Percentiles rank a stretch among this genome's conserved stretches.
Evolutionary conservation across 2,888 invertebrate species (phyloP).

Genomic region (Cecidostiba fungosa): DNA sequence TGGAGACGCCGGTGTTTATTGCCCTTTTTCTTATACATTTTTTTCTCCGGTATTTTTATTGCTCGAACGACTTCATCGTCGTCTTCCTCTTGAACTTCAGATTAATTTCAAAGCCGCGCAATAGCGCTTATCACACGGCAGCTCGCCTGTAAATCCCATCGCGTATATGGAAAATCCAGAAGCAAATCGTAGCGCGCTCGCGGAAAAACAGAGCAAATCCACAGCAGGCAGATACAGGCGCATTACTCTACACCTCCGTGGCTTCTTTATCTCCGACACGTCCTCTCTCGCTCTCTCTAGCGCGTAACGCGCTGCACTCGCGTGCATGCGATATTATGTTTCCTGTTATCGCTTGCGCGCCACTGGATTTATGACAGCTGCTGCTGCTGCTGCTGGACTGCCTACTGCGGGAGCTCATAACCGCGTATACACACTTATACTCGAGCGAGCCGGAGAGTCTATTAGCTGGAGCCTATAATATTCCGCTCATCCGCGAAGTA

Average conservation of each 20-base stretch:
- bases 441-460: conserved; percentile 13
- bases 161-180: background rate
- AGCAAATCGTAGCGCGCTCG: background rate
- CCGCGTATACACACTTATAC: background rate
- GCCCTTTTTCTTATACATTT: background rate
- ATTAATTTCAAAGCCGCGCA: background rate
- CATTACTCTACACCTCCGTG: conserved; percentile 21
- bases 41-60: background rate
- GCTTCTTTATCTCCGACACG: conserved; percentile 16
- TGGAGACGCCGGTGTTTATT: conserved; percentile 2
- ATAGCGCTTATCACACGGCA: background rate
- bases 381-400: background rate
- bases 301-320: conserved; percentile 38
- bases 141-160: background rate
- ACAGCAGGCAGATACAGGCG: background rate
- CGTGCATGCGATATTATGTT: conserved; percentile 54
- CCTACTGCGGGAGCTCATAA: conserved; percentile 33
- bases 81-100: background rate
- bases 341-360: conserved; percentile 42
- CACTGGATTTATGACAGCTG: conserved; percentile 49
- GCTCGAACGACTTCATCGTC: background rate
- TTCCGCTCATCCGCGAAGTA: conserved; percentile 22
- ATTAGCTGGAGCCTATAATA: conserved; percentile 35
- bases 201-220: conserved; percentile 11
- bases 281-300: background rate